Base-by-base conservation (phyloP, 2,113 vertebrate species). In the Ptyas mucosa region DNA sequence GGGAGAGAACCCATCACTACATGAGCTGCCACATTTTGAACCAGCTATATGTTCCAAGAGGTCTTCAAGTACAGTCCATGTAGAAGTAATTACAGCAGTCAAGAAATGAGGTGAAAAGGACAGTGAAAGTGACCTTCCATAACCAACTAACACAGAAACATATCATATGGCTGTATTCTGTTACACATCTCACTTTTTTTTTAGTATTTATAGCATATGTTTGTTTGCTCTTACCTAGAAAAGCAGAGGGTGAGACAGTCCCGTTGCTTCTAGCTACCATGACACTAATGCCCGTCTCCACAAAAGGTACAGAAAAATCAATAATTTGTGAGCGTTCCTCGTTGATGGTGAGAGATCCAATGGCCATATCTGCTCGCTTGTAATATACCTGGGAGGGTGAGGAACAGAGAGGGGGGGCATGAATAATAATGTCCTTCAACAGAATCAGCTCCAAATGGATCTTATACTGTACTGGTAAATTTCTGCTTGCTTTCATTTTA, bases 231-330 rank as follows among this genome's bases (percentile, higher is more conserved):
- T 98, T 94, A 99, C 99, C 99, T 95, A 99, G 97, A 95, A 99
- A 99, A 89, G 99, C 99, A 0, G 99, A 99, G 0, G 99, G 99
- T 2, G 99, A 99, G 26, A 99, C 99, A 0, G 99, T 99, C 94
- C 99, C 99, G 0, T 99, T 99, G 96, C 99, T 99, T 26, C 99
- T 97, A 14, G 99, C 98, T 92, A 99, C 99, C 99, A 99, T 99
- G 94, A 99, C 99, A 0, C 99, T 99, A 97, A 99, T 99, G 55
- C 99, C 99, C 0, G 99, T 99, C 97, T 99, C 99, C 97, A 99
- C 99, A 1, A 99, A 99, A 49, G 99, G 99, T 94, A 99, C 99
- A 0, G 99, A 99, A 98, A 99, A 99, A 96, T 99, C 99, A 54
- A 99, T 98, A 0, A 99, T 99, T 97, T 99, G 99, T 0, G 99